Base-by-base conservation (phyloP, 2,888 invertebrate genomes). In the Scaptomyza polygonia region DNA sequence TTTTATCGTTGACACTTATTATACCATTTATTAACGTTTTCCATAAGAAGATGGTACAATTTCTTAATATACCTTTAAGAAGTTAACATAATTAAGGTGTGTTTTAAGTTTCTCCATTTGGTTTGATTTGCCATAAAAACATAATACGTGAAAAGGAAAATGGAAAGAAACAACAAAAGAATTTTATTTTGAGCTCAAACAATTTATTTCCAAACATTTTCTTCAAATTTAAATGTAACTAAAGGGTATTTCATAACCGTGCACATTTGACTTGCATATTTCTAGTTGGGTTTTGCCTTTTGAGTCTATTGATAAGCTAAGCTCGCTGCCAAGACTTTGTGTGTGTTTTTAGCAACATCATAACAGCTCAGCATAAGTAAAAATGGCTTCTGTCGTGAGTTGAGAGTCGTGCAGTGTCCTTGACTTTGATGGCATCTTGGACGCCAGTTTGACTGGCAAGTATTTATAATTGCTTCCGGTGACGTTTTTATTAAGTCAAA, bases 401-500 rank as follows among this genome's bases (percentile, higher is more conserved):
- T 9, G 39, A 62, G 65, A 30, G 64, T 14, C 62, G n/a, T 42
- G 34, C 39, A 62, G 58, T 64, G 73, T 57, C 70, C 80, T 73
- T 73, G 80, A 79, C 73, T 67, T 44, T 72, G 77, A 59, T 57
- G 45, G 25, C 61, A 54, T 36, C 34, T 40, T 29, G 39, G 42
- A 11, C 39, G 48, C 45, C 52, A 39, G 59, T 54, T 40, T 55
- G 59, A 51, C 53, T 54, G 29, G 21, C 21, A 56, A 64, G 66
- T 53, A 70, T 55, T 67, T 72, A 72, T 69, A 79, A 80, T 83
- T 83, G 57, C 74, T 77, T 77, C 71, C 77, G 63, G 45, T 54
- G 61, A 7, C 30, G 49, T 36, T 56, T 72, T 57, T 66, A 73
- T 67, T 58, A 59, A 55, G 36, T 54, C 30, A 44, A 57, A 63